These are phyloP conservation scores for Tetranychus piercei DNA, from an alignment of 2,888 invertebrate species.

Conservation along the genomic window DNA sequence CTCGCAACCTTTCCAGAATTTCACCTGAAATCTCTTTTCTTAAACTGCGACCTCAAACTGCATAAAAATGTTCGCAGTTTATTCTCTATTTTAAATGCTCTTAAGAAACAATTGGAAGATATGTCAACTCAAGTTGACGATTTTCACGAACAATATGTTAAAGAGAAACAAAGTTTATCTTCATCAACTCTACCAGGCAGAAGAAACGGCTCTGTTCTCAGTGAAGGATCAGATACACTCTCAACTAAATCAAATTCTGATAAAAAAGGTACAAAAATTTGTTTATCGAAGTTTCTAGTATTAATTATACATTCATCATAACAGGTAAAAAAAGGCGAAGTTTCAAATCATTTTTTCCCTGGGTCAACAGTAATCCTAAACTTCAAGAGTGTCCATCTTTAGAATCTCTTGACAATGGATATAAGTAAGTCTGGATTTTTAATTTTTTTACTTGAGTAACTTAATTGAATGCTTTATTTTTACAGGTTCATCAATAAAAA, in stretches of 20 bases:
- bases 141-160: constrained; percentile 46
- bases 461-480: not conserved
- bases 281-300: not conserved
- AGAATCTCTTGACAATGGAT: not conserved
- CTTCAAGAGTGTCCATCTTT: not conserved
- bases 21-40: constrained; percentile 61
- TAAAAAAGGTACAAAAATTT: not conserved
- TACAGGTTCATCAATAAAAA: not conserved
- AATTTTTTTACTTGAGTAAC: not conserved
- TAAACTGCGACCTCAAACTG: constrained; percentile 63
- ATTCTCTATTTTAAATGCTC: constrained; percentile 34
- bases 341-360: not conserved
- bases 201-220: not conserved
- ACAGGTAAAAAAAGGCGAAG: constrained; percentile 38
- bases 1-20: constrained; percentile 76
- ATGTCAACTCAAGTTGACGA: constrained; percentile 34
- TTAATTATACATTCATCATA: constrained; percentile 29
- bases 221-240: not conserved
- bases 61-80: constrained; percentile 78
- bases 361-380: not conserved
- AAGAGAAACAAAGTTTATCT: constrained; percentile 41
- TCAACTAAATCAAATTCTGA: not conserved
- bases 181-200: not conserved
- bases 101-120: constrained; percentile 41
- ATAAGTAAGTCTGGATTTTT: constrained; percentile 5